Percentiles rank a stretch among this genome's conserved stretches.
phyloP scores from a whole-genome alignment of 1,140 invertebrate genomes.

The Drosophila saltans region DNA sequence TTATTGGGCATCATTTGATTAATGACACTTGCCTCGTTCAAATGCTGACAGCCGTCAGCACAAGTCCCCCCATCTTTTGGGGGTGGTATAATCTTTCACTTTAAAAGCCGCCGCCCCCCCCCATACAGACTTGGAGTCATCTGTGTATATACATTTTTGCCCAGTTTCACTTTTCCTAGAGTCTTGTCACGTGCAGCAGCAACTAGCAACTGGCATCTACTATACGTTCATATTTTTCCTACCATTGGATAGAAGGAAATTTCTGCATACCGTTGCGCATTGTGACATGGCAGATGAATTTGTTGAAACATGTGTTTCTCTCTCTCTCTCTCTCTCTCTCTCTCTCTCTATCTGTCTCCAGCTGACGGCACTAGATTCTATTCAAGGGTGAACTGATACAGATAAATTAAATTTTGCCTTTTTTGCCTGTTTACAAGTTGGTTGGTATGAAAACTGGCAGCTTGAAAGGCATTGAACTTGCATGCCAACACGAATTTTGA shows the following conservation, averaged over 20 bases:
- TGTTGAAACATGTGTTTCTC: constrained; percentile 74
- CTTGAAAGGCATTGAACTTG: constrained; percentile 54
- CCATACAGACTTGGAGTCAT: constrained; percentile 33
- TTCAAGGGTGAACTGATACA: constrained; percentile 69
- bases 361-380: constrained; percentile 38
- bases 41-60: constrained; percentile 9
- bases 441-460: background rate
- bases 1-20: constrained; percentile 78
- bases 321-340: constrained; percentile 3
- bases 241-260: constrained; percentile 26
- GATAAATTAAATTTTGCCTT: constrained; percentile 76
- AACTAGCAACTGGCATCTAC: constrained; percentile 15
- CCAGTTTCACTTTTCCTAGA: constrained; percentile 75
- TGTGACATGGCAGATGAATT: constrained; percentile 82
- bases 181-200: constrained; percentile 75
- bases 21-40: constrained; percentile 61
- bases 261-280: constrained; percentile 80
- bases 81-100: constrained; percentile 15
- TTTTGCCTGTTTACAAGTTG: constrained; percentile 43
- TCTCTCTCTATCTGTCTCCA: constrained; percentile 25
- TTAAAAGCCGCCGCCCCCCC: constrained; percentile 20
- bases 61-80: background rate
- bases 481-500: constrained; percentile 78
- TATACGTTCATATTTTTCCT: constrained; percentile 16
- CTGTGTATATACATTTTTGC: constrained; percentile 56